Evolutionary conservation across 2,797 vertebrate species (phyloP).

Genomic region (Acrossocheilus wenchowensis): DNA sequence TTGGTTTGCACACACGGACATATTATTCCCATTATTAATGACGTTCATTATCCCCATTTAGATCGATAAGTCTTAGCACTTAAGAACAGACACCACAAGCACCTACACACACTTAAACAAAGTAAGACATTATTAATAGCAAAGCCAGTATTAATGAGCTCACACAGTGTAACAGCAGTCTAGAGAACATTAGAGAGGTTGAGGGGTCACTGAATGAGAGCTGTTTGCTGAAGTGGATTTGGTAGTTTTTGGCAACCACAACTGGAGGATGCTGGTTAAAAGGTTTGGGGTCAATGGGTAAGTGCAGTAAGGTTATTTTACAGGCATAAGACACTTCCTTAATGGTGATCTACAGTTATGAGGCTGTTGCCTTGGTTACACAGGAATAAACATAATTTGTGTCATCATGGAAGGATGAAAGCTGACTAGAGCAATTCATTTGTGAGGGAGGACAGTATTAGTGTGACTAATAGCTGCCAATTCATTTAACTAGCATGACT

Average conservation of each 20-base stretch:
- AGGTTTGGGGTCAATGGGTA: background rate
- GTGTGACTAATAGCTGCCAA: background rate
- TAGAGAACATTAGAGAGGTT: conserved; percentile 15
- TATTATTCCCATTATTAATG: conserved; percentile 31
- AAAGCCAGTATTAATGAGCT: conserved; percentile 33
- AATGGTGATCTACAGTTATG: background rate
- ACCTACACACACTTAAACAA: conserved; percentile 35
- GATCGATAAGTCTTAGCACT: conserved; percentile 17
- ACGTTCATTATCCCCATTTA: conserved; percentile 28
- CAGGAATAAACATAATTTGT: background rate
- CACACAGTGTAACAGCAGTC: background rate
- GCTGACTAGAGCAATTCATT: background rate
- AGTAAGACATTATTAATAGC: conserved; percentile 1
- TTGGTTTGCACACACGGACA: conserved; percentile 15
- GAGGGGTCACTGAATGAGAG: conserved; percentile 21
- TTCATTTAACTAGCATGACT: background rate
- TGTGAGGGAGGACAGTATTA: background rate
- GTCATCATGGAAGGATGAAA: background rate
- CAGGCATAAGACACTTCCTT: background rate
- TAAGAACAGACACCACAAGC: conserved; percentile 32
- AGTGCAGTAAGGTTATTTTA: background rate
- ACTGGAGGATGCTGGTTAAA: conserved; percentile 6
- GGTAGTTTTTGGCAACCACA: background rate
- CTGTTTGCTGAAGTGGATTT: conserved; percentile 8
- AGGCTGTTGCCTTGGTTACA: background rate